Evolutionary conservation across 2,888 invertebrate genomes (phyloP).

Genomic region (Dynastes maya): DNA sequence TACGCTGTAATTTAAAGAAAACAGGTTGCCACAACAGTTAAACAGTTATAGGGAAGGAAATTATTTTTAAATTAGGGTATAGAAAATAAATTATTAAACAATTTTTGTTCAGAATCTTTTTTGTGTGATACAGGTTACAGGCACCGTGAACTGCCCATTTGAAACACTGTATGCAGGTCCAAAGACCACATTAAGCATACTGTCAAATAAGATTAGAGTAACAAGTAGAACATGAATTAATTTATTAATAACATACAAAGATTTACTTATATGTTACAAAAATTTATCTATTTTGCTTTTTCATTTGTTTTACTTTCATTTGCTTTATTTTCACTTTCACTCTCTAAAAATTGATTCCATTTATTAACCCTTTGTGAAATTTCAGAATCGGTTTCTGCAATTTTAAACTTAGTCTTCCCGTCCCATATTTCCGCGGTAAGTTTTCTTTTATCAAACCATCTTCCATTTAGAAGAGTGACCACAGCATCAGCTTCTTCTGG

Average conservation of each 20-base stretch:
- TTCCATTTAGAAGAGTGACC: constrained; percentile 87
- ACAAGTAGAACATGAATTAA: background rate
- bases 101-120: too few relatives aligned
- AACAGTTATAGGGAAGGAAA: too few relatives aligned
- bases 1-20: too few relatives aligned
- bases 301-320: constrained; percentile 20
- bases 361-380: constrained; percentile 85
- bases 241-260: background rate
- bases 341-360: constrained; percentile 90
- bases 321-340: constrained; percentile 62
- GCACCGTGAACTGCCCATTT: too few relatives aligned
- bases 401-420: constrained; percentile 89
- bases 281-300: constrained; percentile 9
- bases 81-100: too few relatives aligned
- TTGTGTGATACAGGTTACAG: too few relatives aligned
- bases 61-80: too few relatives aligned
- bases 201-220: background rate
- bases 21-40: too few relatives aligned
- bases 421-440: constrained; percentile 94
- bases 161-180: too few relatives aligned
- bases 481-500: constrained; percentile 95
- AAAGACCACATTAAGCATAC: too few relatives aligned
- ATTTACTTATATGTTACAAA: constrained; percentile 7
- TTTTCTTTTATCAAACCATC: constrained; percentile 91
- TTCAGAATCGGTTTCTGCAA: constrained; percentile 93